These are phyloP conservation scores for Callionymus lyra DNA, from an alignment of 2,113 vertebrate species.

Conservation along the genomic window DNA sequence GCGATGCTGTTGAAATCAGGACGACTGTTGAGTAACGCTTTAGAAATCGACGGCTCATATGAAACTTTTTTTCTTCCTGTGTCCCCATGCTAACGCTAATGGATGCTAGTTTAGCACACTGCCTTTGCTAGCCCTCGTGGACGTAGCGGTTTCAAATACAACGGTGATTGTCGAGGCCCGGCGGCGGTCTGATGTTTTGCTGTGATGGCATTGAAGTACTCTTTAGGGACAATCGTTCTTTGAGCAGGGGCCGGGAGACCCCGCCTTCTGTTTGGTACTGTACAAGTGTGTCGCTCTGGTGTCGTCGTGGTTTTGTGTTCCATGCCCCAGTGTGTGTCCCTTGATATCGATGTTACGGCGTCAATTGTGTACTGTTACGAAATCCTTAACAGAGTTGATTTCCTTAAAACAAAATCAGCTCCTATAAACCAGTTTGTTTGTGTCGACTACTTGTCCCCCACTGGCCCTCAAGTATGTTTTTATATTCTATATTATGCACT, in stretches of 20 bases:
- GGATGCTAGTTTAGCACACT: no score
- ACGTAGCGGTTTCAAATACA: no score
- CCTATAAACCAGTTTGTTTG: not conserved
- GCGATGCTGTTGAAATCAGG: no score
- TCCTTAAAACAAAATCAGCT: slow-evolving; percentile 12
- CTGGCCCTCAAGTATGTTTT: slow-evolving; percentile 68
- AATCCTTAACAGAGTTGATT: slow-evolving; percentile 33
- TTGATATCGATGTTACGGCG: slow-evolving; percentile 34
- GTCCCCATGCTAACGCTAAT: no score
- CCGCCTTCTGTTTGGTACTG: slow-evolving; percentile 81
- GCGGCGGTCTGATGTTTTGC: slow-evolving; percentile 3
- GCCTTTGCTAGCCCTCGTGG: no score
- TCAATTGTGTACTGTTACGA: slow-evolving; percentile 46
- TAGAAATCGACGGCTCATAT: no score
- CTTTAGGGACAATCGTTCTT: slow-evolving; percentile 87
- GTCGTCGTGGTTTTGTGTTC: slow-evolving; percentile 40
- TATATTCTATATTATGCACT: slow-evolving; percentile 92
- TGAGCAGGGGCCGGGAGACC: slow-evolving; percentile 69
- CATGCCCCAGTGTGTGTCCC: slow-evolving; percentile 36
- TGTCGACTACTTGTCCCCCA: slow-evolving; percentile 35
- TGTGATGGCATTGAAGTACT: slow-evolving; percentile 33
- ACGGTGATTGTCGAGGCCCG: not conserved
- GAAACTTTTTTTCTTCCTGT: no score
- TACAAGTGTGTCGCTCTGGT: slow-evolving; percentile 54
- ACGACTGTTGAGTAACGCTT: no score